Base-by-base conservation (phyloP, 2,113 vertebrate species). In the Oxyruncus cristatus region DNA sequence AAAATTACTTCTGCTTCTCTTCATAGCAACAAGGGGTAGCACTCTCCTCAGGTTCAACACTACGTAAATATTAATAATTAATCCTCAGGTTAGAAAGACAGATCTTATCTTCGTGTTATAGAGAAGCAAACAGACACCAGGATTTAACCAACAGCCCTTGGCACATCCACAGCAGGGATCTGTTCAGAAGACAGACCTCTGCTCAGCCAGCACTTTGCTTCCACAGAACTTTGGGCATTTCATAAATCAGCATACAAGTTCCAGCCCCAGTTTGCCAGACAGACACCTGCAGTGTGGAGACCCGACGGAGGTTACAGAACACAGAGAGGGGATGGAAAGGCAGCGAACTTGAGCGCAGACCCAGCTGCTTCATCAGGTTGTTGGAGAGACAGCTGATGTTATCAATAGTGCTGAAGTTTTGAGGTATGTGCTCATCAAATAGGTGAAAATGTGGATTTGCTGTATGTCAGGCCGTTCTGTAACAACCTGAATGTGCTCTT, bases 61-160 rank as follows among this genome's bases (percentile, higher is more conserved):
- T 8, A 35, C 55, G 91, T 55, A 91, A 91, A 82, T 87, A 89
- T 87, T 71, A 92, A 95, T 93, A 95, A 95, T 95, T 95, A 96
- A 97, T 84, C 68, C 68, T 89, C 68, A 49, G 59, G 73, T 84
- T 91, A 87, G 55, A 71, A 92, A 89, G 71, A 55, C n/a, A 59
- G 44, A 67, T 61, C 56, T 62, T 68, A 15, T 68, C 85, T 74
- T 67, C 8, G 5, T 59, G 59, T 52, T 61, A 63, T 24, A 59
- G 76, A 67, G 73, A 61, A 77, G 55, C 70, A 93, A 94, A 70
- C 19, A 85, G 46, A 65, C 24, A 66, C 77, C 67, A n/a, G 39
- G 71, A 76, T 50, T 73, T 74, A 76, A 56, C 58, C 71, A 77
- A 20, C 11, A 22, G 81, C 62, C 28, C 26, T 58, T 1, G 0